Evolutionary conservation across 2,888 invertebrate genomes (phyloP), one percentile per base, ranked within the genome.

Genomic region (Tetropium fuscum): DNA sequence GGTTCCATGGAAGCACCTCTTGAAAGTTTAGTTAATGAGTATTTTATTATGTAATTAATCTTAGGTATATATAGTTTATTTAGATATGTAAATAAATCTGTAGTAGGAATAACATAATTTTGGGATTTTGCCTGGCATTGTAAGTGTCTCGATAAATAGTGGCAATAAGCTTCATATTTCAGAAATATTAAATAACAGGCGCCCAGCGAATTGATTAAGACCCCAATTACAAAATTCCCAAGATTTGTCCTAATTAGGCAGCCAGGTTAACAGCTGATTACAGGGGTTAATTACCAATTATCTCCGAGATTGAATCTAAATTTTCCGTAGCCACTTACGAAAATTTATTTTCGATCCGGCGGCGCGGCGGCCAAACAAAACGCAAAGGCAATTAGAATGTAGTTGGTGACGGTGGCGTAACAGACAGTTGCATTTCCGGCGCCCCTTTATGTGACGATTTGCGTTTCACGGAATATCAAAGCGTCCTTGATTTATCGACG

Each of bases 201-300:
- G 44, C 16, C 15, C 18, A n/a, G 25, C 38, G 30, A 55, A 53
- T 36, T 48, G 58, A 64, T 64, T 64, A 61, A 61, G 61, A 56
- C 53, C 53, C 58, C 56, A 64, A 64, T 61, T 60, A 60, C 47
- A 60, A 60, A 64, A 64, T 60, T 58, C 48, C 43, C 68, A 64
- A 70, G 67, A 73, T 70, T 68, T 67, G 69, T 68, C 57, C 64
- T 70, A 73, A 71, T 73, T 71, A 69, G 63, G 61, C 66, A 70
- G 71, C 58, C 67, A 66, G 71, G 73, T 72, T 72, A 72, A 72
- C 69, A 69, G 70, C 65, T 70, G 70, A 73, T 73, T 70, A 71
- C 63, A 64, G 64, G 57, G 68, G 65, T 69, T 69, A 72, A 71
- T 68, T 70, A 64, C 59, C 64, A 70, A 69, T 69, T 69, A 63